These are phyloP conservation scores for Ganaspis sp. DNA, from an alignment of 1,140 invertebrate genomes.

Conservation along the genomic window DNA sequence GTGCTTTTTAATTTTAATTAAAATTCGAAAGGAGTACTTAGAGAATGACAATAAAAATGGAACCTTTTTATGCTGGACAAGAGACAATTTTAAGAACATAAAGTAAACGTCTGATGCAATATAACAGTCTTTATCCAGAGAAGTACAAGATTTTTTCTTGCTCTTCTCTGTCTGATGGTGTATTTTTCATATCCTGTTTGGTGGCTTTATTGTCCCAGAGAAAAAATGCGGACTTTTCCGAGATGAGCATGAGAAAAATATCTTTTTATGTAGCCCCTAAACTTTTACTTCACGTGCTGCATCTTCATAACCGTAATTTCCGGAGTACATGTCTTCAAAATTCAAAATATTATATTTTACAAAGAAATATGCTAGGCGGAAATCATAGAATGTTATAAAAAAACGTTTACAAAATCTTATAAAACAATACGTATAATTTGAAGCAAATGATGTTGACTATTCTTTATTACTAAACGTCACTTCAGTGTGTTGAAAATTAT, in stretches of 20 bases:
- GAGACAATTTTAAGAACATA: background rate
- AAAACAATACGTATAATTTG: no score
- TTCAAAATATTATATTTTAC: no score
- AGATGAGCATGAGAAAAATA: background rate
- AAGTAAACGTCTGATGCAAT: background rate
- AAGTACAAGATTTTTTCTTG: background rate
- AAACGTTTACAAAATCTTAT: no score
- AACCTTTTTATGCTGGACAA: background rate
- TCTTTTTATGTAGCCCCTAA: background rate
- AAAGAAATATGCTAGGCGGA: no score
- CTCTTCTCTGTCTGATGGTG: background rate
- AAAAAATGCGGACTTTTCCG: background rate
- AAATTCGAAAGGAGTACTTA: no score
- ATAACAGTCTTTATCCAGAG: background rate
- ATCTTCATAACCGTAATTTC: conserved; percentile 4
- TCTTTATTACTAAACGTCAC: no score
- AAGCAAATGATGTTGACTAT: no score
- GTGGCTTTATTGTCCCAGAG: background rate
- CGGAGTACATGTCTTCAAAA: background rate
- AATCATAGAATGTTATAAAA: no score
- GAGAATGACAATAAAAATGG: background rate
- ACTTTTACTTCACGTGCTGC: background rate
- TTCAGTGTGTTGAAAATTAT: no score
- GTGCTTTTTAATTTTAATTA: no score
- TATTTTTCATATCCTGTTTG: conserved; percentile 19